Percentiles rank a stretch among this genome's conserved stretches.
phyloP scores from a whole-genome alignment of 2,888 invertebrate species.

The Chymomyza fuscimana region DNA sequence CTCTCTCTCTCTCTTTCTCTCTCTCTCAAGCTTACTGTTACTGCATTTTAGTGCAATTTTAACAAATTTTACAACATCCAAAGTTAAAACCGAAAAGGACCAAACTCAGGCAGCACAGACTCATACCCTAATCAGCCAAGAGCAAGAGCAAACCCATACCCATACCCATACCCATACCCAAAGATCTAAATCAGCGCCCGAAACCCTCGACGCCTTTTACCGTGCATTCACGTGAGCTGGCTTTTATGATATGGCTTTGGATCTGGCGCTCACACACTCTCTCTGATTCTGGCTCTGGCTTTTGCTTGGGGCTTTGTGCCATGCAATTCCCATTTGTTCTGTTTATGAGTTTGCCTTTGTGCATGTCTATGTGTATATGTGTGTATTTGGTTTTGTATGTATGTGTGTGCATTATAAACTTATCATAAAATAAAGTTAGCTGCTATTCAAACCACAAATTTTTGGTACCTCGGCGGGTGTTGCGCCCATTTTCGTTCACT shows the following conservation, averaged over 20 bases:
- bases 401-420: conserved; percentile 55
- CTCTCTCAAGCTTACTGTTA: not conserved
- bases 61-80: conserved; percentile 39
- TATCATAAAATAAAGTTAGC: conserved; percentile 66
- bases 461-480: conserved; percentile 28
- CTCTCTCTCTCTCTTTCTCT: not conserved
- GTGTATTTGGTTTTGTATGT: conserved; percentile 17
- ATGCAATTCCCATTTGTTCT: conserved; percentile 33
- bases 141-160: not conserved
- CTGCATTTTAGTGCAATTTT: conserved; percentile 47
- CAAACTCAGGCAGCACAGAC: conserved; percentile 3
- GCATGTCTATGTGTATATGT: not conserved
- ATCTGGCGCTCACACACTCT: conserved; percentile 13
- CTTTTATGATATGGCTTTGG: conserved; percentile 41
- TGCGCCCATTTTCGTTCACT: not conserved
- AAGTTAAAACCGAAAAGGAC: conserved; percentile 25
- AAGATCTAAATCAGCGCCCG: not conserved
- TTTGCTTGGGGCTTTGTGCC: conserved; percentile 10
- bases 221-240: conserved; percentile 29
- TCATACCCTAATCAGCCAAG: not conserved
- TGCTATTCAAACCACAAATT: conserved; percentile 64
- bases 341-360: conserved; percentile 7
- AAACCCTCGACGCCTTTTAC: conserved; percentile 1
- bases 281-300: conserved; percentile 25
- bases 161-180: not conserved